Percentiles rank a stretch among this genome's conserved stretches.
phyloP scores from a whole-genome alignment of 2,113 vertebrate genomes.

The Lethenteron reissneri region DNA sequence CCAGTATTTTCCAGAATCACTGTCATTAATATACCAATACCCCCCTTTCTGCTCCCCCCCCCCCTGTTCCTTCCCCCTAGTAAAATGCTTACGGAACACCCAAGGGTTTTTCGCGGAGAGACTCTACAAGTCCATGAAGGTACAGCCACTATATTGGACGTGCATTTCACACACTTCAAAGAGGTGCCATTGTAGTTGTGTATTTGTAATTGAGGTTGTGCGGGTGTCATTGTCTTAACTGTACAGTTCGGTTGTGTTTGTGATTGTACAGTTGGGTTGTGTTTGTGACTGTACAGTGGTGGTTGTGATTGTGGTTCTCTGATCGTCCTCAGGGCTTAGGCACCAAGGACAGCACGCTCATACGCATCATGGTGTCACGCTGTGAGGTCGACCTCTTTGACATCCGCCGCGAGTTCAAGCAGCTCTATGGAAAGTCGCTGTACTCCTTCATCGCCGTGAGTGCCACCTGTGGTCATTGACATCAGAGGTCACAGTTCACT shows the following conservation, averaged over 20 bases:
- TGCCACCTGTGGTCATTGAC: neutral
- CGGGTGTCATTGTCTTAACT: too few species aligned
- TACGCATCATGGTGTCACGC: conserved; percentile 43
- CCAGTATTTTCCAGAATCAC: too few species aligned
- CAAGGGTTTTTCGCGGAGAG: conserved; percentile 70
- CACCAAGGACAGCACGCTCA: conserved; percentile 40
- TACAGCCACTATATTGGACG: conserved; percentile 17
- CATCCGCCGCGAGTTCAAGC: conserved; percentile 48
- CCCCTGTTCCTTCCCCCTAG: conserved; percentile 26
- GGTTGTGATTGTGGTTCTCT: too few species aligned
- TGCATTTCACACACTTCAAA: too few species aligned
- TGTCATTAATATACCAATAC: too few species aligned
- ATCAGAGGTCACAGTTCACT: too few species aligned
- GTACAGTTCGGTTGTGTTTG: too few species aligned
- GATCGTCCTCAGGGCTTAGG: conserved; percentile 30
- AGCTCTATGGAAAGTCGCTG: conserved; percentile 33
- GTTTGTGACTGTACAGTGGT: too few species aligned
- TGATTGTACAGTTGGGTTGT: too few species aligned
- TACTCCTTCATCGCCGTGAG: conserved; percentile 39
- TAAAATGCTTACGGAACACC: conserved; percentile 76
- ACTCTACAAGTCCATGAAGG: conserved; percentile 69
- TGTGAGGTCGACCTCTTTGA: conserved; percentile 54
- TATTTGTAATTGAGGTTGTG: too few species aligned
- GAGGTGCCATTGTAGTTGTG: too few species aligned
- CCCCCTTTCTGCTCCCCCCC: too few species aligned